phyloP scores from a whole-genome alignment of 1,140 invertebrate species.

The Cheumatopsyche charites region DNA sequence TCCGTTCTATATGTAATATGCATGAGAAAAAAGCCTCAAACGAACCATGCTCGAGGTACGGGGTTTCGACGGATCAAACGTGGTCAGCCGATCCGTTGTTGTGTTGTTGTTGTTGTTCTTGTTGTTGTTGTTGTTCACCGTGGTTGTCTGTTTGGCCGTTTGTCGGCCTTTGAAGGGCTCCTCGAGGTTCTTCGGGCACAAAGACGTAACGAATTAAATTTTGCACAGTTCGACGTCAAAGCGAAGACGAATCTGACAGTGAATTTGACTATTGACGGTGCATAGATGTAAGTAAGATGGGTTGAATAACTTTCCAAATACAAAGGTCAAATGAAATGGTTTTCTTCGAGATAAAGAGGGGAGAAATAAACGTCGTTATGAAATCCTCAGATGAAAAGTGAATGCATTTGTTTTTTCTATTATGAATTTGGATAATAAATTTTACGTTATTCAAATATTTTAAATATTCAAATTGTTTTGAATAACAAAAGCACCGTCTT shows the following conservation, averaged over 20 bases:
- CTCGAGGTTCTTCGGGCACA: neutral
- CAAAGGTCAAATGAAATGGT: too few relatives aligned
- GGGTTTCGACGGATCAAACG: constrained; percentile 31
- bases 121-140: neutral
- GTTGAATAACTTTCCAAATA: neutral
- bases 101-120: constrained; percentile 18
- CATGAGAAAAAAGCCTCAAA: constrained; percentile 31
- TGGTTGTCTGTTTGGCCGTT: neutral
- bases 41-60: neutral
- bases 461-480: too few relatives aligned
- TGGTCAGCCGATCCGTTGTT: constrained; percentile 30
- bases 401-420: neutral
- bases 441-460: neutral
- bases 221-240: constrained; percentile 23
- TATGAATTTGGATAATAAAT: constrained; percentile 2
- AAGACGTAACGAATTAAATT: constrained; percentile 23
- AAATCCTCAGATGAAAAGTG: too few relatives aligned
- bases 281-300: too few relatives aligned
- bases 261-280: too few relatives aligned
- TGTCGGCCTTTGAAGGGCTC: neutral
- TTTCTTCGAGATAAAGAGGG: too few relatives aligned
- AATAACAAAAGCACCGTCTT: too few relatives aligned
- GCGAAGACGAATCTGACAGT: neutral
- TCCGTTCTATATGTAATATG: constrained; percentile 30
- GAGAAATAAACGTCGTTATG: too few relatives aligned